phyloP scores from a whole-genome alignment of 2,113 vertebrate species.

The Entosphenus tridentatus region DNA sequence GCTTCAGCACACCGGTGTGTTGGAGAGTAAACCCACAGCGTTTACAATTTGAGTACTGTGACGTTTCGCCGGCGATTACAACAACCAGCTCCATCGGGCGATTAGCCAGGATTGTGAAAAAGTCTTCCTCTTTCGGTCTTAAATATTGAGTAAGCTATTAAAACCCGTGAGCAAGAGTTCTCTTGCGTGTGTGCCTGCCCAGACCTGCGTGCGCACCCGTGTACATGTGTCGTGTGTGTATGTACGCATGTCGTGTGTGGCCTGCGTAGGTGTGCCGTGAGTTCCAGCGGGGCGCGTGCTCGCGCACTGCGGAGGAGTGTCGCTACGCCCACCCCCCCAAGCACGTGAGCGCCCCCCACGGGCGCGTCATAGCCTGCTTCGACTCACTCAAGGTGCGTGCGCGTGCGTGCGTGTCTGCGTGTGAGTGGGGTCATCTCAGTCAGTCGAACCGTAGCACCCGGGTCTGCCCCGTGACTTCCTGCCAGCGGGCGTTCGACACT shows the following conservation, averaged over 20 bases:
- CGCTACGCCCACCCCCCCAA: slow-evolving; percentile 90
- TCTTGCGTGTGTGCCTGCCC: not conserved
- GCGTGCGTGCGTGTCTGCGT: slow-evolving; percentile 1
- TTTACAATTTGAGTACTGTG: too few species aligned
- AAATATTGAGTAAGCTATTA: too few species aligned
- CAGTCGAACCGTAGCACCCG: not conserved
- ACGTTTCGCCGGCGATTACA: too few species aligned
- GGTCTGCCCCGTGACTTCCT: slow-evolving; percentile 32
- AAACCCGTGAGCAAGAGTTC: not conserved
- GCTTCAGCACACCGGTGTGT: too few species aligned
- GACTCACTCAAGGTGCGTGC: slow-evolving; percentile 89
- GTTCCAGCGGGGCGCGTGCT: slow-evolving; percentile 92
- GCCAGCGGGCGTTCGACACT: too few species aligned
- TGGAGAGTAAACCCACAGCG: too few species aligned
- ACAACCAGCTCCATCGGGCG: too few species aligned
- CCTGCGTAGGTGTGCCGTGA: slow-evolving; percentile 64
- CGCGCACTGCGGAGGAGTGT: slow-evolving; percentile 71
- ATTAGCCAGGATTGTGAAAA: too few species aligned
- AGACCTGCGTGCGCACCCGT: not conserved
- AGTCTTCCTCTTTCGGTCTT: too few species aligned
- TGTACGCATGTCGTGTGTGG: not conserved
- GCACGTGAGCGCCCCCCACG: slow-evolving; percentile 93
- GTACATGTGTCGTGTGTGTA: not conserved
- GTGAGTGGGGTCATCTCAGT: too few species aligned
- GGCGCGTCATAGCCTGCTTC: slow-evolving; percentile 92